Evolutionary conservation across 1,140 invertebrate species (phyloP).

Genomic region (Diplogasteroides magnus): DNA sequence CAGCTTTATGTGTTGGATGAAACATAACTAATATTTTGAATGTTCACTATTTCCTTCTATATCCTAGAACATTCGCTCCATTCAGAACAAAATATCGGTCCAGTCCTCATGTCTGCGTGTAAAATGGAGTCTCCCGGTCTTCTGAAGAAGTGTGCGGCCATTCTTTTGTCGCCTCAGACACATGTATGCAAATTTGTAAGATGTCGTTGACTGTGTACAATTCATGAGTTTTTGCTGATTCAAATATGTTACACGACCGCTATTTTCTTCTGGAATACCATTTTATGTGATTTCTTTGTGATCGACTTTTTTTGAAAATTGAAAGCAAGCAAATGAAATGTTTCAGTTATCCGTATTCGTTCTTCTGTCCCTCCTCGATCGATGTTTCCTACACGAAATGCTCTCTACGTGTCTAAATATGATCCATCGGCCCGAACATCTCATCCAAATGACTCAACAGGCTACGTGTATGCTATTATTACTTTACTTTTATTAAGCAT

Average conservation of each 20-base stretch:
- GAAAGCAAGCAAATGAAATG: no score
- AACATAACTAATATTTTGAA: not conserved
- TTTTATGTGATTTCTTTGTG: no score
- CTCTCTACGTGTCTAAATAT: slow-evolving; percentile 46
- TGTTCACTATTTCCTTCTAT: not conserved
- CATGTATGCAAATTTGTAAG: slow-evolving; percentile 36
- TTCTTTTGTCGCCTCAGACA: slow-evolving; percentile 46
- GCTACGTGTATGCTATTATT: slow-evolving; percentile 47
- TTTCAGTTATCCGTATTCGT: slow-evolving; percentile 51
- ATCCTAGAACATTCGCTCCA: no score
- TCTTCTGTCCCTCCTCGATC: slow-evolving; percentile 47
- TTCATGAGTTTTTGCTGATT: no score
- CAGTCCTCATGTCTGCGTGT: slow-evolving; percentile 53
- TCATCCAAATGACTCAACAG: slow-evolving; percentile 54
- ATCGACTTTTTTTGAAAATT: no score
- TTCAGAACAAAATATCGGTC: slow-evolving; percentile 52
- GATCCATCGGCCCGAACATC: slow-evolving; percentile 45
- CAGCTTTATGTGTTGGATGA: no score
- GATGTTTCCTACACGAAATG: slow-evolving; percentile 52
- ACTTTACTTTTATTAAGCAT: no score
- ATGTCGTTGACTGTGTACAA: no score
- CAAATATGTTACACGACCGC: no score
- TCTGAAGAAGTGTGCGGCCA: slow-evolving; percentile 45
- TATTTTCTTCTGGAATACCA: no score
- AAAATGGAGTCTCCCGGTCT: slow-evolving; percentile 54